Evolutionary conservation across 2,113 vertebrate genomes (phyloP), one percentile per base, ranked within the genome.

Genomic region (Abramis brama): DNA sequence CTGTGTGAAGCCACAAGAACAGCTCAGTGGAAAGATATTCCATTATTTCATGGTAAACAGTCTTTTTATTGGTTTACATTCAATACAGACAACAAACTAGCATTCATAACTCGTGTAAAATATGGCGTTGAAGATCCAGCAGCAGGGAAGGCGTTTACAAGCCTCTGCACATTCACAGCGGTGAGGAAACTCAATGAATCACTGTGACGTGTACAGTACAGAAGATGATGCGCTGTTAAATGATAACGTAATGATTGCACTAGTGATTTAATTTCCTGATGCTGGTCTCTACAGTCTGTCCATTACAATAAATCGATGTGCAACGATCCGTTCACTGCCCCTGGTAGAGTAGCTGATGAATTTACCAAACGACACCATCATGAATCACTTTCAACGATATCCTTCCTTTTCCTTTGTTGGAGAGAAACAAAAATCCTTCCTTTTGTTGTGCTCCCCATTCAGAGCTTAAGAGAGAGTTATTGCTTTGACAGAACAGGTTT

Each of bases 361-460:
- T 77, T 57, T 77, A 55, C 27, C 17, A 10, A 39, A 57, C 12
- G 19, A 57, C 55, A 57, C 55, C 55, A 8, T 21, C 23, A 57
- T 57, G 19, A 23, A 23, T 57, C 55, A 7, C 55, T 57, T 57
- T 57, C 76, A 59, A 59, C 12, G n/a, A 25, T 4, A 27, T 76
- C 45, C 47, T 52, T 76, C 5, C 76, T 79, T 39, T 78, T 59
- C 30, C 33, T 79, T 79, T 39, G 55, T 79, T 15, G 21, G 17
- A 57, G 9, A 21, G 27, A 21, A 77, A 23, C 47, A 27, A 55
- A 55, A 55, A 43, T 12, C 19, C 68, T 73, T 43, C 10, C 10
- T 73, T 71, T 43, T 73, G 36, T 73, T n/a, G 19, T 12, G 36
- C 70, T 73, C 36, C 68, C 66, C 4, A n/a, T 73, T 73, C 36